A percentile compares a stretch with the other conserved stretches of the same genome.
Evolutionary conservation across 2,888 invertebrate species (phyloP).

Genomic region (Dusona sp.): DNA sequence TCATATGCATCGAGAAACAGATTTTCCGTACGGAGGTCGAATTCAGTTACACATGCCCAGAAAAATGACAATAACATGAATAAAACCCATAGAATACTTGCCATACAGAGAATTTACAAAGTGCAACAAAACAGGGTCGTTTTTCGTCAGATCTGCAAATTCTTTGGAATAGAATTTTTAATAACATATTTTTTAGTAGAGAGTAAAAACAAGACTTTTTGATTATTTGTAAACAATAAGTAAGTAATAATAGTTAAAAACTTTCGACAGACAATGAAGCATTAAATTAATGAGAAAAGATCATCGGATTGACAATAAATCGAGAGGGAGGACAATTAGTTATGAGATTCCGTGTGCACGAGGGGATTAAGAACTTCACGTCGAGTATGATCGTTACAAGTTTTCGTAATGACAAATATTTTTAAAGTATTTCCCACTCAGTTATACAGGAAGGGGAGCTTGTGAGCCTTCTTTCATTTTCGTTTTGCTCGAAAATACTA

Average conservation of each 20-base stretch:
- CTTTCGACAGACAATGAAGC: not conserved
- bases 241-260: not conserved
- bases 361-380: constrained; percentile 8
- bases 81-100: not conserved
- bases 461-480: constrained; percentile 24
- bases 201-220: not conserved
- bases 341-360: not conserved
- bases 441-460: constrained; percentile 29
- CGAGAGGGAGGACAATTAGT: constrained; percentile 4
- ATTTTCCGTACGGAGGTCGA: constrained; percentile 17
- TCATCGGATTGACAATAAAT: not conserved
- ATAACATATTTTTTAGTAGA: not conserved
- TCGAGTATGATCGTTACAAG: constrained; percentile 48
- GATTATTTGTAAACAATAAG: not conserved
- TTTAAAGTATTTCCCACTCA: constrained; percentile 13
- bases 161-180: not conserved
- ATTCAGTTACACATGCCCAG: not conserved
- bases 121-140: not conserved
- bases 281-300: not conserved
- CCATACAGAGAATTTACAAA: not conserved
- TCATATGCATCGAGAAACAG: constrained; percentile 41
- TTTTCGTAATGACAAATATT: constrained; percentile 53
- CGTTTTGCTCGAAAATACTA: constrained; percentile 12
- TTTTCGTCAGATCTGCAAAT: not conserved
- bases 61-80: not conserved